These are phyloP conservation scores for Acinonyx jubatus DNA, from an alignment of 2,113 vertebrate species.

Conservation along the genomic window DNA sequence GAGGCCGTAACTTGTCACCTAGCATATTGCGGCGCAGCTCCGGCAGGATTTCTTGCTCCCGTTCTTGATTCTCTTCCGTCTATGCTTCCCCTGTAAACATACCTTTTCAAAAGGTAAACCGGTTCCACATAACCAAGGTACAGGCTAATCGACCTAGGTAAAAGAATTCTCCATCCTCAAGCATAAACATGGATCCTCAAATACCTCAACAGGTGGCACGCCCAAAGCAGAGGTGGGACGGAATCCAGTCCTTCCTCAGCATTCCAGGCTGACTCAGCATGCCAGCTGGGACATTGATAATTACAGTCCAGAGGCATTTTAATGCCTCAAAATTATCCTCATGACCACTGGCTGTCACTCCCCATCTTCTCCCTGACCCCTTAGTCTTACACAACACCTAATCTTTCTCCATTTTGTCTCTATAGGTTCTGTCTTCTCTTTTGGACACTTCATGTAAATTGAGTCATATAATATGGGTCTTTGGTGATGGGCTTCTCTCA, in stretches of 20 bases:
- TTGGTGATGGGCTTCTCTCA: not conserved
- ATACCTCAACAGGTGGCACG: fast-evolving
- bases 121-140: not conserved
- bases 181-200: not conserved
- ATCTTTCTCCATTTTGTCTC: not conserved
- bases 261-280: not conserved
- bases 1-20: not conserved
- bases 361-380: not conserved
- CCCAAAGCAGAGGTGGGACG: not conserved
- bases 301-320: not conserved
- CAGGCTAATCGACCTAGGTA: too few species aligned
- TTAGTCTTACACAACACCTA: not conserved
- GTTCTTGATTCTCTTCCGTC: not conserved
- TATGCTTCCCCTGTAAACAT: not conserved
- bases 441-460: not conserved
- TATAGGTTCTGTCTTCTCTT: not conserved
- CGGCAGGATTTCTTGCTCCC: not conserved
- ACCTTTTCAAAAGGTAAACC: not conserved
- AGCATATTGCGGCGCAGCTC: not conserved
- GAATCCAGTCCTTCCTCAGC: not conserved
- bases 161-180: not conserved
- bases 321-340: not conserved
- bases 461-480: not conserved
- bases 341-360: not conserved
- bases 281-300: not conserved